Evolutionary conservation across 2,888 invertebrate species (phyloP), one percentile per base, ranked within the genome.

Genomic region (Aphrophora alni): DNA sequence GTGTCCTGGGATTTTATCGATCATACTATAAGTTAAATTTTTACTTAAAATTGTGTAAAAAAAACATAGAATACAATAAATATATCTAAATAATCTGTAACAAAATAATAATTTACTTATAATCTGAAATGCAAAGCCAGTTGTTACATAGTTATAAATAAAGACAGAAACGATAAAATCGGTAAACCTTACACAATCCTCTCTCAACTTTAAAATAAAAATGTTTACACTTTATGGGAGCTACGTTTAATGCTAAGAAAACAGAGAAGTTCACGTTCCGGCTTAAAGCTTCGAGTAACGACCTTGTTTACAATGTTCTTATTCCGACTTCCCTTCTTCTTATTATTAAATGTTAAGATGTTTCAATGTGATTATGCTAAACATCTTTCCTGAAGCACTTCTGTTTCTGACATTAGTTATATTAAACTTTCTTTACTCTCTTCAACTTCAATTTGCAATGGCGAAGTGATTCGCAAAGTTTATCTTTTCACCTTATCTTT

Each of bases 301-400:
- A 59, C 59, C 59, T 59, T 59, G 59, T 59, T 59, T 59, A 59
- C 59, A 59, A 59, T 59, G 59, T 59, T 59, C 59, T n/a, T 59
- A 59, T 21, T 59, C 59, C 59, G n/a, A 21, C 59, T 59, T 59
- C 21, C 59, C 59, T 59, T 59, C 59, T 59, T 59, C 44, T 44
- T 44, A 4, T 44, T 59, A 59, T 59, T 59, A 59, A 59, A 59
- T 59, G 59, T 59, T 59, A 59, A 59, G 59, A 59, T 59, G 59
- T 59, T 59, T 21, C 59, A 59, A 59, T 59, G 59, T 59, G 59
- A 59, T 59, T 59, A 59, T 59, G 59, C 59, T 59, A 59, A 59
- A 59, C 59, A 59, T 59, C 59, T 59, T 21, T 21, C 59, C 7
- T 5, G 59, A 59, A 59, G 21, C 59, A 59, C 59, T 59, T 59